Evolutionary conservation across 1,140 invertebrate species (phyloP), one percentile per base, ranked within the genome.

Genomic region (Cyclargus thomasi): DNA sequence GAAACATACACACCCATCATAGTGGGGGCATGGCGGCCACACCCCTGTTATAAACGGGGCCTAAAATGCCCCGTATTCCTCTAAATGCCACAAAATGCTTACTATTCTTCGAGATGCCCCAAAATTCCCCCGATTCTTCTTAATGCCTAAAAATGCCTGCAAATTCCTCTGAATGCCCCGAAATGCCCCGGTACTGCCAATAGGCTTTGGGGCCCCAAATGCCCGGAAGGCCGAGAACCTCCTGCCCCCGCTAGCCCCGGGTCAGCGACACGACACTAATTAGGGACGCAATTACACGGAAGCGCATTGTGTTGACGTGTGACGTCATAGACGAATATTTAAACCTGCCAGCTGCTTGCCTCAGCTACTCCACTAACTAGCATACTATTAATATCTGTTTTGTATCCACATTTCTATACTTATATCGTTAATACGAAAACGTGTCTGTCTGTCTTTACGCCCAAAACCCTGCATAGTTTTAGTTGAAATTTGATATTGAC

Each of bases 181-280:
- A 0, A 16, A 1, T 47, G 14, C 8, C 36, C 36, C 36, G 23
- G n/a, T 35, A 35, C 29, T 35, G 3, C 3, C 29, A 5, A 35
- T 8, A 35, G 29, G 29, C 3, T 8, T 5, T 3, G 7, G 1
- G 11, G 36, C 39, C 39, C 39, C 39, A 8, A 16, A 16, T 8
- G 11, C 39, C 39, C 39, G 39, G 39, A 35, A 35, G n/a, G 14
- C 17, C 53, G 16, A 18, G 53, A 55, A 17, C 16, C n/a, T 5
- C 16, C 53, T 18, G 55, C 17, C 17, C 17, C 18, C 53, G 55
- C 10, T 18, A 6, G 18, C 10, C 55, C 21, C 14, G 73, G 78
- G 81, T 83, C 83, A 86, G 85, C 85, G 81, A 81, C 78, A 83
- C 77, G 82, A 77, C 80, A 86, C 85, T 83, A 86, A 86, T 86